Evolutionary conservation across 2,888 invertebrate genomes (phyloP).

Genomic region (Dermolepida albohirtum): DNA sequence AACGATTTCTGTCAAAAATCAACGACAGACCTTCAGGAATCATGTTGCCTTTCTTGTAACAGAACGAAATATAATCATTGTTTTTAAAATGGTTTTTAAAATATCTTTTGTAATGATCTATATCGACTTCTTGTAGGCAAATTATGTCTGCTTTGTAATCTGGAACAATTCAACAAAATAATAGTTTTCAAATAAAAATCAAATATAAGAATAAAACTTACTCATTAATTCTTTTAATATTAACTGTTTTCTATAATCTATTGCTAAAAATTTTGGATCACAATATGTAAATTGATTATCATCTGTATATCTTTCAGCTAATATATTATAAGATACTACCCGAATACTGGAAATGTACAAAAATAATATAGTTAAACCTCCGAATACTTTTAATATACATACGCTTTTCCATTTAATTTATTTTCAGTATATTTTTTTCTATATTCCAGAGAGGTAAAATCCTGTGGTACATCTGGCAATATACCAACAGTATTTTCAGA

Average conservation of each 20-base stretch:
- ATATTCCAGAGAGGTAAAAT: conserved; percentile 75
- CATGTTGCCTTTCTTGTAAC: conserved; percentile 78
- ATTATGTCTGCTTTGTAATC: conserved; percentile 92
- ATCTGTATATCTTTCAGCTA: conserved; percentile 86
- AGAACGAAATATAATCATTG: conserved; percentile 72
- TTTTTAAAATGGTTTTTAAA: conserved; percentile 72
- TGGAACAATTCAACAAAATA: conserved; percentile 52
- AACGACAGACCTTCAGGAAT: conserved; percentile 86
- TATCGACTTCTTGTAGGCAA: conserved; percentile 95
- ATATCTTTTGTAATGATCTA: conserved; percentile 62
- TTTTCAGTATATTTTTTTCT: conserved; percentile 76
- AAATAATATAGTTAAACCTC: conserved; percentile 45
- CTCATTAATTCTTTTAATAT: conserved; percentile 75
- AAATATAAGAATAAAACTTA: conserved; percentile 34
- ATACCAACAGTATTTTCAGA: conserved; percentile 64
- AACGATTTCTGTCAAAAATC: conserved; percentile 79
- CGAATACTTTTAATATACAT: conserved; percentile 41
- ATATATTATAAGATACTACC: conserved; percentile 85
- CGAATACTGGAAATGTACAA: conserved; percentile 71
- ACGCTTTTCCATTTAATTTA: conserved; percentile 70
- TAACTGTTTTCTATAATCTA: conserved; percentile 87
- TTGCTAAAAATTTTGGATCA: conserved; percentile 78
- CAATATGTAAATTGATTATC: conserved; percentile 83
- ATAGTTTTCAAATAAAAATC: too few relatives aligned
- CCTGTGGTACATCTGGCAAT: conserved; percentile 69